These are phyloP conservation scores for Drosophila hamatofila DNA, from an alignment of 2,888 invertebrate species.

Conservation along the genomic window DNA sequence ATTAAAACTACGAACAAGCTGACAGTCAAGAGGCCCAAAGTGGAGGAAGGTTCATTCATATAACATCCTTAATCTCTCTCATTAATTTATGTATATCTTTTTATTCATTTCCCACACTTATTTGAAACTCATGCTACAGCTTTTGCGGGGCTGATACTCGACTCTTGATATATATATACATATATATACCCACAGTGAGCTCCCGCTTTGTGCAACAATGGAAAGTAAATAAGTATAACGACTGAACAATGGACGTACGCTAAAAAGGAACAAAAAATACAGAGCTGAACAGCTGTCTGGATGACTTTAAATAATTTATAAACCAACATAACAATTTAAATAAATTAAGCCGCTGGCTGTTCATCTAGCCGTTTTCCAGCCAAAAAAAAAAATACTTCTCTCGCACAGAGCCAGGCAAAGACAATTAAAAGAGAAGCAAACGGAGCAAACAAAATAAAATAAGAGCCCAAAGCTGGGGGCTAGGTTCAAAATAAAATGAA, in stretches of 20 bases:
- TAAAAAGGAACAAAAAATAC: neutral
- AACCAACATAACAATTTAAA: conserved; percentile 50
- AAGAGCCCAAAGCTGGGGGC: conserved; percentile 16
- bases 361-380: conserved; percentile 47
- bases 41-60: neutral
- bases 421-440: conserved; percentile 47
- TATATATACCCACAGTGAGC: conserved; percentile 5
- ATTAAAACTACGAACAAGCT: neutral
- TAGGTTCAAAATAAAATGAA: conserved; percentile 17
- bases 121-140: neutral
- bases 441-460: conserved; percentile 32
- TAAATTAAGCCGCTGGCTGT: conserved; percentile 47
- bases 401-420: conserved; percentile 45
- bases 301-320: conserved; percentile 53
- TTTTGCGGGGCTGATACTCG: conserved; percentile 1
- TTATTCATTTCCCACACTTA: conserved; percentile 13
- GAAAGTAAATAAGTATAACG: conserved; percentile 28
- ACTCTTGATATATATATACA: neutral
- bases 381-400: conserved; percentile 19
- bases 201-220: conserved; percentile 16
- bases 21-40: neutral
- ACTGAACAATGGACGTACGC: conserved; percentile 15
- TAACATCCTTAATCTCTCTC: neutral
- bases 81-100: neutral
- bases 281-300: conserved; percentile 22